Evolutionary conservation across 2,113 vertebrate genomes (phyloP), one percentile per base, ranked within the genome.

Genomic region (Indicator maculatus): DNA sequence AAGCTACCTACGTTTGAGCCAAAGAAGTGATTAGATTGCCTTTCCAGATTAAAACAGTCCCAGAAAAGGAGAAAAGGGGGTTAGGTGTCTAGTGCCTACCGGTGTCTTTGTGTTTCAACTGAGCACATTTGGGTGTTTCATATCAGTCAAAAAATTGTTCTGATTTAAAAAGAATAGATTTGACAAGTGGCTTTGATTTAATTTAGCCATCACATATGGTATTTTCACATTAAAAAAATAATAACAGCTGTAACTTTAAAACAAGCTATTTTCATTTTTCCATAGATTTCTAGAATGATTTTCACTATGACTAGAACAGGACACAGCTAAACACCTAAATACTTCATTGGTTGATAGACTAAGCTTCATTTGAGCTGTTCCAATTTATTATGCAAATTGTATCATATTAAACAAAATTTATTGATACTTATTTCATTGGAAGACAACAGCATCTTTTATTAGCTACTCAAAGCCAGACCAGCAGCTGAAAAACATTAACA

Each of bases 181-280:
- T 90, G 44, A 79, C 60, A 95, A 88, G 44, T 74, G 41, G 33
- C 33, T 96, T 86, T 95, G 85, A 91, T n/a, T 83, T 91, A 86
- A 91, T 93, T 95, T 96, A 65, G 38, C 63, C 53, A 86, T 95
- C 61, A 41, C 33, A 70, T 86, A 82, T 14, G 16, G 31, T 88
- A 86, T 92, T 95, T 97, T 93, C 74, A 93, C 55, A 86, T 69
- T 89, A 44, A 93, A 96, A 71, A 38, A 94, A 94, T 92, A 93
- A 88, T 93, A 96, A 94, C 77, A 92, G 33, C 69, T 93, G 81
- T 86, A 6, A n/a, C 84, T 93, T 96, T 55, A 96, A 96, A 39
- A 2, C 16, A 21, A 93, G 41, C 66, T 78, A 65, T 52, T 90
- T 90, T 53, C 64, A 44, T 93, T 90, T 97, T 90, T 96, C 52